Conservation (phyloP, 1,140 invertebrate species). For the Gerris buenoi region DNA sequence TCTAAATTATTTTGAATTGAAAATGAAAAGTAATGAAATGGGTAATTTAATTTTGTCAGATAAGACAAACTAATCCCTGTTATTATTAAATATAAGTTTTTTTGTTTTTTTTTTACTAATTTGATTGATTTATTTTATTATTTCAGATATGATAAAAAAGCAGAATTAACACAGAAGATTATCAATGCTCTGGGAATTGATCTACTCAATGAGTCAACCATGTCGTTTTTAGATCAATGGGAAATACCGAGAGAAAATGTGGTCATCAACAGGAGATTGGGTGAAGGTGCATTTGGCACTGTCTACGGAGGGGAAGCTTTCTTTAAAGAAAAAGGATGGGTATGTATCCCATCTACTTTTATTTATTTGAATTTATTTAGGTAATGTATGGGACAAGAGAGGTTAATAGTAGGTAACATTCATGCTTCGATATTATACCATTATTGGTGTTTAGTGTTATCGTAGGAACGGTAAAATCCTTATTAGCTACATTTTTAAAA, state of each 20-base stretch:
- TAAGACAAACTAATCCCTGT: no score
- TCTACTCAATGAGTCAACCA: slow-evolving; percentile 35
- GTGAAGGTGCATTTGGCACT: slow-evolving; percentile 78
- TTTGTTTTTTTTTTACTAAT: background rate
- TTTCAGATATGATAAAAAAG: slow-evolving; percentile 52
- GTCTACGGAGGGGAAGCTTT: slow-evolving; percentile 73
- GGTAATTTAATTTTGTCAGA: background rate
- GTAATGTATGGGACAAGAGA: no score
- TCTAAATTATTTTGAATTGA: no score
- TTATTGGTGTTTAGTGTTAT: no score
- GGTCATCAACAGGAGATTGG: slow-evolving; percentile 76
- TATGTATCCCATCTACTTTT: no score
- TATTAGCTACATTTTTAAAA: no score
- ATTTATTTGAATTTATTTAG: no score
- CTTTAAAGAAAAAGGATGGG: slow-evolving; percentile 54
- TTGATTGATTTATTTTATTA: background rate
- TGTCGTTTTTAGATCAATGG: slow-evolving; percentile 56
- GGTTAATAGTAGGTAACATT: no score
- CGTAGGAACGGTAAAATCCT: no score
- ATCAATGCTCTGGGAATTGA: slow-evolving; percentile 56
- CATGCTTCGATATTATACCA: no score
- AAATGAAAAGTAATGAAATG: no score
- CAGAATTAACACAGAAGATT: slow-evolving; percentile 47
- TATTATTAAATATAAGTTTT: no score
- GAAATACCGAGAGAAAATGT: slow-evolving; percentile 67